Conservation (phyloP, 2,113 vertebrate genomes). For the Octodon degus region DNA sequence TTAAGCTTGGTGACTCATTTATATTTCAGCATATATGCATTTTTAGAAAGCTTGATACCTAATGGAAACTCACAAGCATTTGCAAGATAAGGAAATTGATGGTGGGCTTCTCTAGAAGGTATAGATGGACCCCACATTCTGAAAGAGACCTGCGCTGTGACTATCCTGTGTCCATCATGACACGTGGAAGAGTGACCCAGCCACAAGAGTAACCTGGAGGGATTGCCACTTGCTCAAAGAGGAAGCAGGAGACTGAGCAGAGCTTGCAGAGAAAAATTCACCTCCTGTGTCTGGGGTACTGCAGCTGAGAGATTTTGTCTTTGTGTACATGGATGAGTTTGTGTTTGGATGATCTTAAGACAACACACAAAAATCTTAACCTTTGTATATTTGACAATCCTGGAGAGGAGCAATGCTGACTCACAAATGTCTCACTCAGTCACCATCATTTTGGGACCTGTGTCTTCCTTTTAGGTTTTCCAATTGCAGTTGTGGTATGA, state of each 20-base stretch:
- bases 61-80: constrained; percentile 39
- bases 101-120: not conserved
- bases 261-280: not conserved
- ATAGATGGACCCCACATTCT: not conserved
- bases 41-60: constrained; percentile 40
- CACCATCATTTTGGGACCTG: not conserved
- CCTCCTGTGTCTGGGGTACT: not conserved
- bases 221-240: not conserved
- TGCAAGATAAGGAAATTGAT: constrained; percentile 38
- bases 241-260: not conserved
- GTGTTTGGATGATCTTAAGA: not conserved
- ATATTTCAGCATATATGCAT: constrained; percentile 48
- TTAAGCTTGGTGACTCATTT: constrained; percentile 42
- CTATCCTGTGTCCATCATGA: not conserved
- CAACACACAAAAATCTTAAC: not conserved
- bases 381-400: not conserved
- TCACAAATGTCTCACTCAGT: not conserved
- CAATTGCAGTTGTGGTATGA: not conserved
- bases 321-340: not conserved
- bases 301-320: not conserved
- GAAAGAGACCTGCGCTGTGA: not conserved
- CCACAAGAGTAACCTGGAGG: not conserved
- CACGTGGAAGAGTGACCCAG: not conserved
- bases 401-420: not conserved
- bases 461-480: not conserved